Evolutionary conservation across 30 jellyfish, hydroid and myxozoan species (phyloP), one percentile per base, ranked within the genome.

Genomic region (Aurelia aurita complex sp. Pacific): DNA sequence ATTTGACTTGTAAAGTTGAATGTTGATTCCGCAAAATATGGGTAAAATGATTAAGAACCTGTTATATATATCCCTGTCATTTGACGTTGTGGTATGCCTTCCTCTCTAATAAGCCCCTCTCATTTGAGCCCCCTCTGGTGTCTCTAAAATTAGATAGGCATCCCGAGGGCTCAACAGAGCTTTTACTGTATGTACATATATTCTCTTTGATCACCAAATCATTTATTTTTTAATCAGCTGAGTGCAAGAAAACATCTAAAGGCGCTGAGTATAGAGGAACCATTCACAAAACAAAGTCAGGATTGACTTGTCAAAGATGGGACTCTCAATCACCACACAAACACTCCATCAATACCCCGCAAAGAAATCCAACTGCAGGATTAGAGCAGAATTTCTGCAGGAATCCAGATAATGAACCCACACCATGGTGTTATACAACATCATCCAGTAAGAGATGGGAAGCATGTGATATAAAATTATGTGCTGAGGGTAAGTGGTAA

Each of bases 301-400:
- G 83, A 16, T 15, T 73, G 3, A 43, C 70, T 8, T 73, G 83
- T 14, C 83, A 73, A 23, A 43, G 83, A 73, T 73, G 83, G 83
- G 83, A 73, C 70, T 17, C 42, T 13, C 60, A 73, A 36, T 73
- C 69, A 32, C 83, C 83, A 11, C 83, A 73, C 17, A n/a, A 7
- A 46, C 83, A 73, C 70, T 40, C 38, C 18, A 18, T 42, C 35
- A 46, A 17, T 16, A 73, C 60, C 18, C 40, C 18, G 35, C 50
- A 67, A 12, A 73, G 15, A 10, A 17, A 19, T 46, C 83, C 83
- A 16, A 46, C 51, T 73, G 83, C 83, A 67, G 83, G 83, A 2
- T 23, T 73, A 68, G 83, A 38, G 10, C 23, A 40, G 3, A 73
- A 73, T 73, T 73, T 40, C 35, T 73, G 83, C 12, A 52, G 83